A percentile compares a stretch with the other conserved stretches of the same genome.
phyloP scores from a whole-genome alignment of 2,888 invertebrate genomes.

The Cheilosia vulpina region DNA sequence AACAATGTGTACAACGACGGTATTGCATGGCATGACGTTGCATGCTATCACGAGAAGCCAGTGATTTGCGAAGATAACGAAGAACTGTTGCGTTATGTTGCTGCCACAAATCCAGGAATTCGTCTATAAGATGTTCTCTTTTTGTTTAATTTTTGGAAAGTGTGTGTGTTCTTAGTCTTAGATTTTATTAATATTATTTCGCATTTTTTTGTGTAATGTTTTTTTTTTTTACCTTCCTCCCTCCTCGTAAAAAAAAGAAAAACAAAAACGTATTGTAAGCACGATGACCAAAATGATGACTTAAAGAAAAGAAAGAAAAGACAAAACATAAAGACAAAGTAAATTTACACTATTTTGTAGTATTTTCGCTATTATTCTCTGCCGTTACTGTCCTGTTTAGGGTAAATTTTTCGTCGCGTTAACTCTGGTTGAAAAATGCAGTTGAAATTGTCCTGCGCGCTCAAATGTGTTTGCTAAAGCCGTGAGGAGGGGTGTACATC shows the following conservation, averaged over 20 bases:
- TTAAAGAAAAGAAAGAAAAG: too few relatives aligned
- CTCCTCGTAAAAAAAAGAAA: conserved; percentile 17
- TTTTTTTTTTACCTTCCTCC: conserved; percentile 64
- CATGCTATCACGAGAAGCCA: conserved; percentile 96
- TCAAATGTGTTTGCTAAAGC: conserved; percentile 21
- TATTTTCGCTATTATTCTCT: conserved; percentile 18
- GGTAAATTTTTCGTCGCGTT: conserved; percentile 9
- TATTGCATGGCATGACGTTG: conserved; percentile 97
- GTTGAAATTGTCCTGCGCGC: not conserved
- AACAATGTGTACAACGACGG: conserved; percentile 97
- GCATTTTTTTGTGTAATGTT: conserved; percentile 67
- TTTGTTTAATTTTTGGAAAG: conserved; percentile 56
- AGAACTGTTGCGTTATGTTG: conserved; percentile 93
- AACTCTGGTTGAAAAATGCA: conserved; percentile 14
- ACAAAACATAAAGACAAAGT: conserved; percentile 18
- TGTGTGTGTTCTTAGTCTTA: conserved; percentile 81
- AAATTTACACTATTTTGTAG: conserved; percentile 25
- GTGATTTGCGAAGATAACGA: conserved; percentile 96
- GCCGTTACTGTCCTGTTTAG: conserved; percentile 19
- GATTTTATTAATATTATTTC: conserved; percentile 80
- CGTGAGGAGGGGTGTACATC: conserved; percentile 53
- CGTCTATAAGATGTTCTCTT: conserved; percentile 87
- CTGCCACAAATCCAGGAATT: conserved; percentile 92
- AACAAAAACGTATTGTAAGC: conserved; percentile 33
- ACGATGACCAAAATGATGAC: conserved; percentile 41